Conservation (phyloP, 2,113 vertebrate genomes). For the Arenaria interpres region DNA sequence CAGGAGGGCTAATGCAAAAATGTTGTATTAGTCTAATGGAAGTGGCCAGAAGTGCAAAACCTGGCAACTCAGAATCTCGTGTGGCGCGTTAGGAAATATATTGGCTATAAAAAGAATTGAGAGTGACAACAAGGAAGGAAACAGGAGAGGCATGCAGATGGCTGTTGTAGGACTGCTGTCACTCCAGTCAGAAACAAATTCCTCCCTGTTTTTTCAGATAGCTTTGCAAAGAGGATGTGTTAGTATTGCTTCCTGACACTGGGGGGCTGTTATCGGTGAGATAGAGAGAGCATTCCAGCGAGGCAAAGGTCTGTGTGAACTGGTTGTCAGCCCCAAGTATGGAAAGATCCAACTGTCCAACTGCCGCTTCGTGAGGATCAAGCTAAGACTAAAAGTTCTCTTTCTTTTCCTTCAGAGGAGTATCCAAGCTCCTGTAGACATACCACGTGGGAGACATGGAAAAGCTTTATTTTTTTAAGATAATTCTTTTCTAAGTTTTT, state of each 20-base stretch:
- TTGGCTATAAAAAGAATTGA: neutral
- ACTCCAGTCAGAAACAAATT: neutral
- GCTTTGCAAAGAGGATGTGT: slow-evolving; percentile 8
- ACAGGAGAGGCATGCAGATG: neutral
- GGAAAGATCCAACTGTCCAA: neutral
- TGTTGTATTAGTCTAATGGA: too few relatives aligned
- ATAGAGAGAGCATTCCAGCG: neutral
- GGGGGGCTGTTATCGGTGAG: neutral
- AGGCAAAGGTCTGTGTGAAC: neutral
- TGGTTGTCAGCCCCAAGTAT: neutral
- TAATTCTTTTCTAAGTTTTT: neutral
- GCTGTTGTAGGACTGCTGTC: neutral
- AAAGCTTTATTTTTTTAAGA: neutral
- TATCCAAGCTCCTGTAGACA: neutral
- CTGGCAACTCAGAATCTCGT: neutral
- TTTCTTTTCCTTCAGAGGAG: neutral
- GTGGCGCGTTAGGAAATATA: neutral
- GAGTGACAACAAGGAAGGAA: slow-evolving; percentile 8
- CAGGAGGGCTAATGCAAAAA: neutral
- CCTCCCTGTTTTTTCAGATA: neutral
- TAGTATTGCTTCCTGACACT: neutral
- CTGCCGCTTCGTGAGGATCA: neutral
- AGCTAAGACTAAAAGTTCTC: neutral
- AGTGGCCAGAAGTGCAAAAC: neutral
- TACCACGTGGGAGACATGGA: neutral